Evolutionary conservation across 1,140 invertebrate genomes (phyloP).

Genomic region (Pseudomyrmex concolor): DNA sequence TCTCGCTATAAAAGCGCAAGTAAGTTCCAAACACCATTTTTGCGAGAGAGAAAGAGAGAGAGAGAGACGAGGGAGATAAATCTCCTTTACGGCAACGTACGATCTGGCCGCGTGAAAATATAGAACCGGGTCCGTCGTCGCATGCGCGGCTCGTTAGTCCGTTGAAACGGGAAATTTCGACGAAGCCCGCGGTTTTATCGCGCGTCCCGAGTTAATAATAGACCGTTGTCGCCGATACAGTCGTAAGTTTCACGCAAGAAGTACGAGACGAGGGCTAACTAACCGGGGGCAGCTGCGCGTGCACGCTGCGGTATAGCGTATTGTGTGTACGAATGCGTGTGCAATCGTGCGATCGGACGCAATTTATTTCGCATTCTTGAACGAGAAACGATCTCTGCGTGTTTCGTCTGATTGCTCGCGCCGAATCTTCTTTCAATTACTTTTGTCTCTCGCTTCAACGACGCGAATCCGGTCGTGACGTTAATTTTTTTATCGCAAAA

Average conservation of each 20-base stretch:
- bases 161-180: conserved; percentile 44
- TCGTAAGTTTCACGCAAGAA: conserved; percentile 36
- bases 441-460: no score
- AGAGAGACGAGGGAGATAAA: conserved; percentile 10
- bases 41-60: background rate
- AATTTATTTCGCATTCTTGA: conserved; percentile 35
- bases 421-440: background rate
- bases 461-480: background rate
- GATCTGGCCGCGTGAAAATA: conserved; percentile 20
- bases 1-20: conserved; percentile 13
- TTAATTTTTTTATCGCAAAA: background rate
- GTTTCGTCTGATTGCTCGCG: background rate
- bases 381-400: background rate
- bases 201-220: conserved; percentile 57
- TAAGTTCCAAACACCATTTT: conserved; percentile 27
- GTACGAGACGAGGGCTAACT: background rate
- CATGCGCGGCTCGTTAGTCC: conserved; percentile 31
- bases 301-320: conserved; percentile 57
- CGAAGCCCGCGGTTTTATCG: conserved; percentile 38
- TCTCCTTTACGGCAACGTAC: conserved; percentile 30
- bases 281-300: conserved; percentile 36
- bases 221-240: conserved; percentile 37
- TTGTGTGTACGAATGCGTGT: conserved; percentile 2
- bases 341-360: conserved; percentile 62
- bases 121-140: background rate